Base-by-base conservation (phyloP, 2,888 invertebrate species). In the Lymantria dispar region DNA sequence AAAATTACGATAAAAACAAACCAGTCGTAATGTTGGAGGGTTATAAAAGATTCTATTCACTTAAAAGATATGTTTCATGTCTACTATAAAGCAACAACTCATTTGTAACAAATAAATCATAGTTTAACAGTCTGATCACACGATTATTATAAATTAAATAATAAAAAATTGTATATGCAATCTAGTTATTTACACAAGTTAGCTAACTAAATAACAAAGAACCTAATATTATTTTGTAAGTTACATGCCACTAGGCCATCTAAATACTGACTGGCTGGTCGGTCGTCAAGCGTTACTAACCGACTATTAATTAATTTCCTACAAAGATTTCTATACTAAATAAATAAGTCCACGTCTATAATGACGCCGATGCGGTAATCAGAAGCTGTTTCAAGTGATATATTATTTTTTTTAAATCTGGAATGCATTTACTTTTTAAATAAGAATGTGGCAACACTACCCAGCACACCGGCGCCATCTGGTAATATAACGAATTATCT, bases 161-260 rank as follows among this genome's bases (percentile, higher is more conserved):
- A 84, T 83, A 86, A 86, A 22, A 22, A 85, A 85, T 69, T 78
- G 78, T 85, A 86, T 85, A 85, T 83, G 86, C 78, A 78, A 80
- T 88, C 87, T 89, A 90, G 81, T 86, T 91, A 91, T 91, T 87
- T 91, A 91, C 90, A 91, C 81, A 82, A 80, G 89, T 91, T 90
- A 90, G 83, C 87, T 89, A 90, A 91, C 90, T 91, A 91, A 90
- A 90, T 90, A 91, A 91, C 91, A 91, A 89, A 83, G 81, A 85
- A 82, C 84, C 77, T 88, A 87, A 84, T 66, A 58, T 85, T 87
- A 87, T 76, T 86, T 85, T 83, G 81, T 85, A 83, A 77, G 78
- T 76, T 77, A 76, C 53, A 57, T 76, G 83, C 78, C 79, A 69
- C 74, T 78, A 77, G 78, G 80, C 76, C 73, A 73, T 80, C 85